These are phyloP conservation scores for Amphimallon solstitiale DNA, from an alignment of 2,888 invertebrate genomes.

Conservation along the genomic window DNA sequence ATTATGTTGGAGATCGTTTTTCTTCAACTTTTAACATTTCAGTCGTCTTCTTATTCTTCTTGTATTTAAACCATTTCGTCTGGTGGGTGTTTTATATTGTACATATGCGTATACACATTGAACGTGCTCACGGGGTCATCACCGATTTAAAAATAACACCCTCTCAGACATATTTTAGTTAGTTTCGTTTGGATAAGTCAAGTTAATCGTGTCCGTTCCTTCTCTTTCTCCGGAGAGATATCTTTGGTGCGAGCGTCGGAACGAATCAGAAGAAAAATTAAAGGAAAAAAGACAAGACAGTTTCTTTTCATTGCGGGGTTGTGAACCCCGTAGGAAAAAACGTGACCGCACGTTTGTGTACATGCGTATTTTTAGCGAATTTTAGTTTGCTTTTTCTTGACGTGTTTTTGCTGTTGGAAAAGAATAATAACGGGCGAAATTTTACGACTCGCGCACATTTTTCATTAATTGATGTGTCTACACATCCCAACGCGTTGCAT, in stretches of 20 bases:
- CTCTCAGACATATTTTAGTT: slow-evolving; percentile 21
- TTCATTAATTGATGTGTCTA: slow-evolving; percentile 36
- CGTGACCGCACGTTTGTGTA: slow-evolving; percentile 11
- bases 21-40: neutral
- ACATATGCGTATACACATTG: neutral
- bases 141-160: slow-evolving; percentile 27
- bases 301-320: slow-evolving; percentile 26
- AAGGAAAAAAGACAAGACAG: neutral
- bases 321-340: slow-evolving; percentile 27
- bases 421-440: slow-evolving; percentile 27
- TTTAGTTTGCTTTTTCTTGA: slow-evolving; percentile 30
- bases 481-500: neutral
- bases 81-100: slow-evolving; percentile 4
- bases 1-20: slow-evolving; percentile 12
- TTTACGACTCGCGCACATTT: slow-evolving; percentile 36
- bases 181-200: slow-evolving; percentile 29
- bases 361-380: slow-evolving; percentile 29
- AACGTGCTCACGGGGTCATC: slow-evolving; percentile 7
- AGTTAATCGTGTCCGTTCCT: neutral
- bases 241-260: slow-evolving; percentile 1
- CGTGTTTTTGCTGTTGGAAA: neutral
- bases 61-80: slow-evolving; percentile 9
- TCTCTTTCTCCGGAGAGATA: neutral
- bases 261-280: slow-evolving; percentile 11
- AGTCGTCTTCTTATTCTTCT: no score